Percentiles rank a stretch among this genome's conserved stretches.
Conservation (phyloP, 2,888 invertebrate species). For the Trypoxylon attenuatum region DNA sequence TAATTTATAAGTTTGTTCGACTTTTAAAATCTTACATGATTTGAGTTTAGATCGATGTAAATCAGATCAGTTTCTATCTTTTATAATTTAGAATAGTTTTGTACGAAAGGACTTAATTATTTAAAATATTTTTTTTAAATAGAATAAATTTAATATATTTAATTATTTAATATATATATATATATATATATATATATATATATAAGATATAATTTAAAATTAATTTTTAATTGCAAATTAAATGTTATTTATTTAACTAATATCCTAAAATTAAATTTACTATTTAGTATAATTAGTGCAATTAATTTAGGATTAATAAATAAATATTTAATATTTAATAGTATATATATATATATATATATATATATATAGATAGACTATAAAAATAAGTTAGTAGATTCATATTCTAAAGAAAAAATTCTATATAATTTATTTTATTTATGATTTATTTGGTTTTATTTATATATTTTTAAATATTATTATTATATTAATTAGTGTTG, state of each 20-base stretch:
- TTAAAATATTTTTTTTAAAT: constrained; percentile 77
- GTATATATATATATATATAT: not conserved
- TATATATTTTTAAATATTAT: constrained; percentile 73
- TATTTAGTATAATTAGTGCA: too few relatives aligned
- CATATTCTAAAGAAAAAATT: constrained; percentile 80
- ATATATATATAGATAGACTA: not conserved
- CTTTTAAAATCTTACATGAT: constrained; percentile 90
- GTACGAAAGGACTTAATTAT: constrained; percentile 86
- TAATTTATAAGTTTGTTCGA: constrained; percentile 86
- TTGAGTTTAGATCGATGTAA: constrained; percentile 91
- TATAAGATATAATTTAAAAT: too few relatives aligned
- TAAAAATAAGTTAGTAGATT: constrained; percentile 81
- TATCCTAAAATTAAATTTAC: too few relatives aligned
- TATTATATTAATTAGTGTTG: constrained; percentile 79
- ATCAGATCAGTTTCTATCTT: constrained; percentile 92
- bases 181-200: not conserved
- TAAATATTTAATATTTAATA: not conserved
- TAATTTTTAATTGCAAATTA: too few relatives aligned
- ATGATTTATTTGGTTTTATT: constrained; percentile 68
- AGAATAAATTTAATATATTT: constrained; percentile 76
- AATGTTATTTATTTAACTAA: too few relatives aligned
- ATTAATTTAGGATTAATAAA: not conserved
- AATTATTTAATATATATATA: not conserved
- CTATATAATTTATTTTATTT: constrained; percentile 73
- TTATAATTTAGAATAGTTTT: constrained; percentile 77